Conservation (phyloP, 1,140 invertebrate species). For the Drosophila quadrilineata region DNA sequence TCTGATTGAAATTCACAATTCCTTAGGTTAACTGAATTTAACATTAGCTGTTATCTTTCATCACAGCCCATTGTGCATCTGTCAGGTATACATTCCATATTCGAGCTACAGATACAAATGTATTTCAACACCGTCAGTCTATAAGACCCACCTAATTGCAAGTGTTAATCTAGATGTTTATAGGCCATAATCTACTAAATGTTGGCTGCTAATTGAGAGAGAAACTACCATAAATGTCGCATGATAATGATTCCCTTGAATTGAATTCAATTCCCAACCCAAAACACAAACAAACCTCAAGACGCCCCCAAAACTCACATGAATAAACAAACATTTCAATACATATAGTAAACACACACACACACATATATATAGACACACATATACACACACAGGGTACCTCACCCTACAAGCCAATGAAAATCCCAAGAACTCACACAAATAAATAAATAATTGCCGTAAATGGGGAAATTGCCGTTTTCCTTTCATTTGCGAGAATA, state of each 20-base stretch:
- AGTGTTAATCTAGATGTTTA: conserved; percentile 32
- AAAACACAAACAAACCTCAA: conserved; percentile 20
- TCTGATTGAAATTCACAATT: too few relatives aligned
- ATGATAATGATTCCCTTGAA: conserved; percentile 19
- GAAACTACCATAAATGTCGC: conserved; percentile 27
- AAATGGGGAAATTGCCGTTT: conserved; percentile 58
- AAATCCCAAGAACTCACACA: conserved; percentile 8
- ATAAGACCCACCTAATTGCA: conserved; percentile 17
- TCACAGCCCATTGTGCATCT: too few relatives aligned
- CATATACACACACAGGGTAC: not conserved
- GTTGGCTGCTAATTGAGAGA: conserved; percentile 20
- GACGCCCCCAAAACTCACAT: conserved; percentile 15
- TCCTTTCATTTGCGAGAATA: conserved; percentile 20
- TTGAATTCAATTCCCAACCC: not conserved
- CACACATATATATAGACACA: not conserved
- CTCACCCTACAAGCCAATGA: conserved; percentile 27
- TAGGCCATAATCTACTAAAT: conserved; percentile 8
- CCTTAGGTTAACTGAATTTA: too few relatives aligned
- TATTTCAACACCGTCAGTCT: conserved; percentile 8
- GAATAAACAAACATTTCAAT: conserved; percentile 36
- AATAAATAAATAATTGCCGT: conserved; percentile 57
- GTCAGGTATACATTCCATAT: too few relatives aligned
- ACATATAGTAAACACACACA: conserved; percentile 1
- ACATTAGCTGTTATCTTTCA: too few relatives aligned
- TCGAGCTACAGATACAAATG: not conserved